Percentiles rank a stretch among this genome's conserved stretches.
These are phyloP conservation scores for Calycopis cecrops DNA, from an alignment of 1,140 invertebrate genomes.

Conservation along the genomic window DNA sequence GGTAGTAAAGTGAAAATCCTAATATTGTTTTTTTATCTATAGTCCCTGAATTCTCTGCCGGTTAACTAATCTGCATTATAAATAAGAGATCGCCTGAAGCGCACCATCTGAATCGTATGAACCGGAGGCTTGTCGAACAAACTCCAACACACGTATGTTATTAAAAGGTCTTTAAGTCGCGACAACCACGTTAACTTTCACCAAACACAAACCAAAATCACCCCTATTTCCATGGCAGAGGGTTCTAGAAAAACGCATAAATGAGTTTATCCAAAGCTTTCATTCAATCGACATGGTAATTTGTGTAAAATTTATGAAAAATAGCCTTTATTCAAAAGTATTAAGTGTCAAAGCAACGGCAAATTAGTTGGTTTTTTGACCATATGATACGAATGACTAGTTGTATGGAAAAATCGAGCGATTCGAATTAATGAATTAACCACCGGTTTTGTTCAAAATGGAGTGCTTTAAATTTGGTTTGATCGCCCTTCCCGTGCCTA, in stretches of 20 bases:
- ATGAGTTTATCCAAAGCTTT: conserved; percentile 13
- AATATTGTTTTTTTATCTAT: too few relatives aligned
- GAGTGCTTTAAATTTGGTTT: conserved; percentile 23
- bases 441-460: conserved; percentile 37
- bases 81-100: conserved; percentile 52
- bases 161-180: conserved; percentile 50
- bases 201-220: conserved; percentile 18
- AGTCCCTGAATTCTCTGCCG: conserved; percentile 1
- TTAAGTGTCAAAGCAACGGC: conserved; percentile 19
- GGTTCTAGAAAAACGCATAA: conserved; percentile 20
- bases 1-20: too few relatives aligned
- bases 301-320: background rate
- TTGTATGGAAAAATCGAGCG: conserved; percentile 35
- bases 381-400: conserved; percentile 30
- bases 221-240: conserved; percentile 15
- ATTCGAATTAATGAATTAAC: conserved; percentile 50
- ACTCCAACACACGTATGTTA: conserved; percentile 42
- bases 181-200: conserved; percentile 32
- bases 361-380: conserved; percentile 18
- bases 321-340: background rate
- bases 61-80: conserved; percentile 35
- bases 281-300: conserved; percentile 36
- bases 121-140: conserved; percentile 42
- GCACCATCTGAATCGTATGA: conserved; percentile 45
- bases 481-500: conserved; percentile 9